These are phyloP conservation scores for Sylvia atricapilla DNA, from an alignment of 2,113 vertebrate species.

Conservation along the genomic window DNA sequence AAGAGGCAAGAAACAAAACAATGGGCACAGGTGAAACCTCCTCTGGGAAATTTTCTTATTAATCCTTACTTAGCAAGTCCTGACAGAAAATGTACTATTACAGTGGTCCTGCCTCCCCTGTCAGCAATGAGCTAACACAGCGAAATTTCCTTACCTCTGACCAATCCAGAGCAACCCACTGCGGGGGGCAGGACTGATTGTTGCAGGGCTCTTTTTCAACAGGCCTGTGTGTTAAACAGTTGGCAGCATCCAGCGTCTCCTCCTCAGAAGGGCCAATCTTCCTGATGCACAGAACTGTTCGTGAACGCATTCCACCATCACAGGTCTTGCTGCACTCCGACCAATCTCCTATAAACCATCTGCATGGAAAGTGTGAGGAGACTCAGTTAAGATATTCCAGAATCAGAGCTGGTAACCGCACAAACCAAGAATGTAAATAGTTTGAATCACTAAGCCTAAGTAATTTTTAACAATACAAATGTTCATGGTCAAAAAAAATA, in stretches of 20 bases:
- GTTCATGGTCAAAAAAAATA: not conserved
- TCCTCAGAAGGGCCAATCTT: constrained; percentile 90
- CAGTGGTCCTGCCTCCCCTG: not conserved
- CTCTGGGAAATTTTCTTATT: not conserved
- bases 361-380: constrained; percentile 54
- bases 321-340: constrained; percentile 94
- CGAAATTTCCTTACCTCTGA: constrained; percentile 85
- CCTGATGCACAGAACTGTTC: constrained; percentile 92
- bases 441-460: not conserved
- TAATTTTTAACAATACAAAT: not conserved
- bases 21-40: not conserved
- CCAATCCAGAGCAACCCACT: constrained; percentile 97
- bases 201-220: constrained; percentile 91
- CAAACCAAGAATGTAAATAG: not conserved
- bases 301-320: constrained; percentile 86
- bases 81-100: not conserved
- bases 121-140: not conserved
- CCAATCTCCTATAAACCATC: constrained; percentile 98
- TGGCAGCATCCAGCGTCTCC: constrained; percentile 88
- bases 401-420: not conserved
- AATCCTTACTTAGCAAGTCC: not conserved
- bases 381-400: not conserved
- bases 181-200: constrained; percentile 95
- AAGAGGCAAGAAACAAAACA: not conserved
- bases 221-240: constrained; percentile 91